Evolutionary conservation across 2,113 vertebrate genomes (phyloP).

Genomic region (Scalopus aquaticus): DNA sequence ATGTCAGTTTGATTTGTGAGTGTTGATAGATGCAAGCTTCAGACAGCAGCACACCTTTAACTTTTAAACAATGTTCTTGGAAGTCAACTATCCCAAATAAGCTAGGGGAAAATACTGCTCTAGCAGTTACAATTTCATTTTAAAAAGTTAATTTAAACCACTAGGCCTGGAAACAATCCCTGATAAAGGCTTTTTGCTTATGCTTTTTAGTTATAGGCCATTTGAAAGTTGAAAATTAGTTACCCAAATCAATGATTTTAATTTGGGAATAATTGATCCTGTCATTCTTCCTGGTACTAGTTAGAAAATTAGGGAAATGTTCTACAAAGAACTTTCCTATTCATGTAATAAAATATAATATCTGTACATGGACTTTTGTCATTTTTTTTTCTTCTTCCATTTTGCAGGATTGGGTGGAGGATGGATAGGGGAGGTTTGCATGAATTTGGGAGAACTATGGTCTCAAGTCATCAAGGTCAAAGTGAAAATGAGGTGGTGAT

Average conservation of each 20-base stretch:
- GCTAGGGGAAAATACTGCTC: neutral
- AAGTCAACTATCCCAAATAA: slow-evolving; percentile 4
- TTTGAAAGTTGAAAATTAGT: neutral
- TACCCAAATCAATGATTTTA: neutral
- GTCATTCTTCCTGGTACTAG: neutral
- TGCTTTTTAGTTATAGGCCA: neutral
- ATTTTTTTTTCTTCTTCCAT: neutral
- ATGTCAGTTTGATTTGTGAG: neutral
- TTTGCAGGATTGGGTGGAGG: neutral
- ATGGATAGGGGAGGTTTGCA: neutral
- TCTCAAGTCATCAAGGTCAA: slow-evolving; percentile 14
- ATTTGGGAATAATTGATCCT: slow-evolving; percentile 26
- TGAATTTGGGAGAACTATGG: neutral
- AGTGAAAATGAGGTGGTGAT: neutral
- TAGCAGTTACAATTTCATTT: neutral
- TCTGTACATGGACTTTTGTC: neutral
- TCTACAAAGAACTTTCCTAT: neutral
- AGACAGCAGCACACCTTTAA: neutral
- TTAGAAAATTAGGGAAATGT: neutral
- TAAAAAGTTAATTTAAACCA: neutral
- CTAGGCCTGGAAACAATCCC: neutral
- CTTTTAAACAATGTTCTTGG: neutral
- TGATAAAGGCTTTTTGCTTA: neutral
- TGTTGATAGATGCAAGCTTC: neutral
- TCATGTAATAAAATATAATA: neutral